phyloP scores from a whole-genome alignment of 1,140 invertebrate species.

The Oncopodura yosiiana region DNA sequence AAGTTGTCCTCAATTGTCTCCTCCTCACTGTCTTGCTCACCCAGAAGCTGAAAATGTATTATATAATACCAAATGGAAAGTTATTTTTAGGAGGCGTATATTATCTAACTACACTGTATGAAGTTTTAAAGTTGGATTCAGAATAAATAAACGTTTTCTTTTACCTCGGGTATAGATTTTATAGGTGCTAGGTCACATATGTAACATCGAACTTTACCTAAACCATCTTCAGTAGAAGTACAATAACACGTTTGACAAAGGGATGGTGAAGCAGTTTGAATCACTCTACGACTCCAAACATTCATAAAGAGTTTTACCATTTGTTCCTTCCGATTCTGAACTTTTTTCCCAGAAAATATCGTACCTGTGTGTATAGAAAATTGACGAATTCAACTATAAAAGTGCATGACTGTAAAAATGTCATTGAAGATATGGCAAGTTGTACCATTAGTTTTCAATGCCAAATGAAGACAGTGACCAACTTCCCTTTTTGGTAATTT shows the following conservation, averaged over 20 bases:
- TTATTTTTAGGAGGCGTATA: neutral
- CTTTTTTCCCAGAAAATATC: constrained; percentile 53
- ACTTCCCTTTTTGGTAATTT: constrained; percentile 60
- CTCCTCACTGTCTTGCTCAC: no score
- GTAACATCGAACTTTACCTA: constrained; percentile 53
- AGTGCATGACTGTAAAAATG: constrained; percentile 1
- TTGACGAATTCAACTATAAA: neutral
- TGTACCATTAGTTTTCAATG: constrained; percentile 70
- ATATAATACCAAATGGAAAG: neutral
- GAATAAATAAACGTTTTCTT: no score
- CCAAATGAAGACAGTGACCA: constrained; percentile 67
- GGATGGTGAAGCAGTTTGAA: constrained; percentile 50
- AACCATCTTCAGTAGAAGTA: constrained; percentile 52
- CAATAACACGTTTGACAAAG: constrained; percentile 65
- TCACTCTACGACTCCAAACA: constrained; percentile 59
- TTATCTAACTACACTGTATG: no score
- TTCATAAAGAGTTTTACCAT: constrained; percentile 56
- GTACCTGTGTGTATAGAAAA: constrained; percentile 42
- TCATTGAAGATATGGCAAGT: constrained; percentile 13
- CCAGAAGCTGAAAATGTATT: no score
- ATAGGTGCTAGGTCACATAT: constrained; percentile 46
- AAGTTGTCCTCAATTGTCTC: neutral
- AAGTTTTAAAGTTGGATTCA: no score
- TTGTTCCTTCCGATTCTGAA: constrained; percentile 47
- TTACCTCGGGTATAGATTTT: constrained; percentile 14